Conservation (phyloP, 2,113 vertebrate species). For the Tretioscincus oriximinensis region DNA sequence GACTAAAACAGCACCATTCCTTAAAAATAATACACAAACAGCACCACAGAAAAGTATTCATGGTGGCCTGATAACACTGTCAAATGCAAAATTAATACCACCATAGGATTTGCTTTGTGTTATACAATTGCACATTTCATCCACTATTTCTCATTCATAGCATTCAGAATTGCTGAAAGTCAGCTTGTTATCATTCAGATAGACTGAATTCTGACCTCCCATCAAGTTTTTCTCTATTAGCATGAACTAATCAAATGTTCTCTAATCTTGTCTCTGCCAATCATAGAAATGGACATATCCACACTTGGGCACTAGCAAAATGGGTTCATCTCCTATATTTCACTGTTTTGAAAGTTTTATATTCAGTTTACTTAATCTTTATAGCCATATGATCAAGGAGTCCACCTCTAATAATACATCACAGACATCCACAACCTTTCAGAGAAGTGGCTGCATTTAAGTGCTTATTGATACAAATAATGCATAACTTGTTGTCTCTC, state of each 20-base stretch:
- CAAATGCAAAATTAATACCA: neutral
- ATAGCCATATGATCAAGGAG: neutral
- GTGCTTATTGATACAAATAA: neutral
- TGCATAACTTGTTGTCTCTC: neutral
- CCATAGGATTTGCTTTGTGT: neutral
- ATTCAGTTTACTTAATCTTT: neutral
- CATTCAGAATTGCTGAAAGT: slow-evolving; percentile 15
- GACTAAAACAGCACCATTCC: neutral
- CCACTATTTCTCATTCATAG: neutral
- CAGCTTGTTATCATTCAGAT: slow-evolving; percentile 2
- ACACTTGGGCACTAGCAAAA: neutral
- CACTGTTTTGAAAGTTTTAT: neutral
- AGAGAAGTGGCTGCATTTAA: neutral
- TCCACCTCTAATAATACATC: neutral
- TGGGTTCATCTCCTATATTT: neutral
- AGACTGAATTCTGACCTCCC: neutral
- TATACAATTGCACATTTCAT: neutral
- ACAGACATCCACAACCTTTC: neutral
- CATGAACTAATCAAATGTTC: neutral
- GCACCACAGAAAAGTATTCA: neutral
- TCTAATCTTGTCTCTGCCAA: neutral
- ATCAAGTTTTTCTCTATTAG: slow-evolving; percentile 11
- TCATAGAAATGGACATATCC: neutral
- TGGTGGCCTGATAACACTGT: neutral
- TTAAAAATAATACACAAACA: neutral